Evolutionary conservation across 1,140 invertebrate species (phyloP).

Genomic region (Drosophila lowei): DNA sequence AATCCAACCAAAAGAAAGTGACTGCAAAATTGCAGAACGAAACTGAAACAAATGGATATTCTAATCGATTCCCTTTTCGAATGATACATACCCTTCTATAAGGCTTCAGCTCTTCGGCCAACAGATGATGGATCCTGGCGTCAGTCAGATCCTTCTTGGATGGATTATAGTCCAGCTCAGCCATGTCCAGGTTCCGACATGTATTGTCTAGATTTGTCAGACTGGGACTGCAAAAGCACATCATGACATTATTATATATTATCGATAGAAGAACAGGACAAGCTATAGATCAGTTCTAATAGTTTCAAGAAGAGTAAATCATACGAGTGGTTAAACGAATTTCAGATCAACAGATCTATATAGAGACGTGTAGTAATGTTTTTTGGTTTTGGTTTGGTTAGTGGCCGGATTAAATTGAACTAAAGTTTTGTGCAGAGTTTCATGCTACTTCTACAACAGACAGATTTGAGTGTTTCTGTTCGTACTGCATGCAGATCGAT

Average conservation of each 20-base stretch:
- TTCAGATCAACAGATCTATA: conserved; percentile 49
- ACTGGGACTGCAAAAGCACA: conserved; percentile 86
- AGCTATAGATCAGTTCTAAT: neutral
- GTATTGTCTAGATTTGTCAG: conserved; percentile 91
- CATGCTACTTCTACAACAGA: conserved; percentile 53
- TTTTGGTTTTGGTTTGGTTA: conserved; percentile 5
- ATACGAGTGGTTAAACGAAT: conserved; percentile 65
- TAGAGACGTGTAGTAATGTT: conserved; percentile 2
- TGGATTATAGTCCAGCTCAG: conserved; percentile 95
- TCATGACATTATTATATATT: conserved; percentile 8
- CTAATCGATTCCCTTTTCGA: neutral
- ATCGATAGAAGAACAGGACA: neutral
- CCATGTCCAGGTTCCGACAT: conserved; percentile 94
- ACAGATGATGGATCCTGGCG: conserved; percentile 95
- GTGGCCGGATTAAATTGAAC: conserved; percentile 13
- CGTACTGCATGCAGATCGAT: conserved; percentile 57
- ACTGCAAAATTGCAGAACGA: neutral
- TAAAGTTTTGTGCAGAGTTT: conserved; percentile 45
- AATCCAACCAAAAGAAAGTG: conserved; percentile 43
- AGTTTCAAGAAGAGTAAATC: neutral
- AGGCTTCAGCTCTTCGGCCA: conserved; percentile 95
- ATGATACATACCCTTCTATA: conserved; percentile 90
- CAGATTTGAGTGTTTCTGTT: conserved; percentile 42
- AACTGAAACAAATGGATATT: neutral
- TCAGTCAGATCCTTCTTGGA: conserved; percentile 95